These are phyloP conservation scores for Pseudorectes ferrugineus DNA, from an alignment of 2,113 vertebrate species.

Conservation along the genomic window DNA sequence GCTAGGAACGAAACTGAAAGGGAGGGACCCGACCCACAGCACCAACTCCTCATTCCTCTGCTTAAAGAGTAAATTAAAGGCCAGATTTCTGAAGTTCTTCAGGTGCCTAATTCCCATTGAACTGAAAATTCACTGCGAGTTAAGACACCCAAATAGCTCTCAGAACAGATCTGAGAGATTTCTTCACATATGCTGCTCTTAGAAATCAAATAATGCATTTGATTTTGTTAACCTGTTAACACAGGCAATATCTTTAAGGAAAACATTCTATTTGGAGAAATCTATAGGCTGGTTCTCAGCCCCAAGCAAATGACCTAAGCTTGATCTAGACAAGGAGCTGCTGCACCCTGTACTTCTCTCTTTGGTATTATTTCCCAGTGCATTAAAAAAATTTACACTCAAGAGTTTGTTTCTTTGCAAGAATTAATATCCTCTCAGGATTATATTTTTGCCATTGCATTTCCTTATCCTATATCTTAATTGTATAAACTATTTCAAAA, in stretches of 20 bases:
- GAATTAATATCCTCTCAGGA: neutral
- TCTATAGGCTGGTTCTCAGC: neutral
- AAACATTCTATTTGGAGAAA: neutral
- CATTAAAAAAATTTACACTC: neutral
- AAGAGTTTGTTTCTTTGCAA: neutral
- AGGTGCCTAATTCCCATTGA: neutral
- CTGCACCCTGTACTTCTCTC: neutral
- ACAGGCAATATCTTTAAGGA: neutral
- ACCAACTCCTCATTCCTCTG: neutral
- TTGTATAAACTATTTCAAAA: neutral
- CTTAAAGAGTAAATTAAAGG: neutral
- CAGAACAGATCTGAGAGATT: neutral
- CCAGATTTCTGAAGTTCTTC: neutral
- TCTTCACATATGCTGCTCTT: neutral
- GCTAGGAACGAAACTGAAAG: neutral
- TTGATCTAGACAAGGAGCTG: neutral
- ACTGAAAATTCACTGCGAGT: neutral
- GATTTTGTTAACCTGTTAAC: neutral
- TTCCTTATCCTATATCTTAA: neutral
- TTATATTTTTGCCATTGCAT: neutral
- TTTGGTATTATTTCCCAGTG: neutral
- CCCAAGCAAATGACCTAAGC: neutral
- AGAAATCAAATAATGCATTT: neutral
- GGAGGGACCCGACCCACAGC: fast-evolving
- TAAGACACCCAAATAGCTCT: neutral